Evolutionary conservation across 2,888 invertebrate genomes (phyloP).

Genomic region (Hyalella azteca): DNA sequence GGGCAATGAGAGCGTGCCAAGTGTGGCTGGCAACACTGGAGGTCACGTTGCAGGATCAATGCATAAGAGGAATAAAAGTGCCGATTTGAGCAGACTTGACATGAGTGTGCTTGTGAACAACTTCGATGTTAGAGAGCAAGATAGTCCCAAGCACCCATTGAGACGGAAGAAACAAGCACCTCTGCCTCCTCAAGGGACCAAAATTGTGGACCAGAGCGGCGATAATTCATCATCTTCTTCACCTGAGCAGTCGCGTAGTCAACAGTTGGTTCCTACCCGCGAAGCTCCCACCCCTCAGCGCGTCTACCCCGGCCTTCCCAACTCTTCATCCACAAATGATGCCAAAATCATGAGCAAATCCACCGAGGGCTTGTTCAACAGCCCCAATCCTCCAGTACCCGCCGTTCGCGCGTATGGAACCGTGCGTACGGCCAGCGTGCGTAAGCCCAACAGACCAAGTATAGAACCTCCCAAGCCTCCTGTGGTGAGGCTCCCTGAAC

Average conservation of each 20-base stretch:
- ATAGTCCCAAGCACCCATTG: conserved; percentile 57
- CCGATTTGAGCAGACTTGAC: background rate
- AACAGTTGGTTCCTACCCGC: conserved; percentile 21
- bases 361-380: background rate
- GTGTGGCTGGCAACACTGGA: conserved; percentile 41
- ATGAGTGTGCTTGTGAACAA: background rate
- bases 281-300: conserved; percentile 28
- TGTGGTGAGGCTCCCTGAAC: background rate
- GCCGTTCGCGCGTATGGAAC: background rate
- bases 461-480: conserved; percentile 56
- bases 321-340: background rate
- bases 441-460: conserved; percentile 45
- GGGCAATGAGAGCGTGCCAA: background rate
- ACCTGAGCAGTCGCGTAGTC: conserved; percentile 48
- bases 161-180: conserved; percentile 52
- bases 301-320: conserved; percentile 35
- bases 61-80: conserved; percentile 1
- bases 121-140: conserved; percentile 35
- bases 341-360: conserved; percentile 19
- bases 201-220: background rate
- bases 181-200: conserved; percentile 48
- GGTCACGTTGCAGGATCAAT: background rate
- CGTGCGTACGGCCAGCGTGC: background rate
- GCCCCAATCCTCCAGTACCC: background rate
- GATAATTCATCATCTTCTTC: conserved; percentile 36